Evolutionary conservation across 2,888 invertebrate species (phyloP).

Genomic region (Oligia latruncula): DNA sequence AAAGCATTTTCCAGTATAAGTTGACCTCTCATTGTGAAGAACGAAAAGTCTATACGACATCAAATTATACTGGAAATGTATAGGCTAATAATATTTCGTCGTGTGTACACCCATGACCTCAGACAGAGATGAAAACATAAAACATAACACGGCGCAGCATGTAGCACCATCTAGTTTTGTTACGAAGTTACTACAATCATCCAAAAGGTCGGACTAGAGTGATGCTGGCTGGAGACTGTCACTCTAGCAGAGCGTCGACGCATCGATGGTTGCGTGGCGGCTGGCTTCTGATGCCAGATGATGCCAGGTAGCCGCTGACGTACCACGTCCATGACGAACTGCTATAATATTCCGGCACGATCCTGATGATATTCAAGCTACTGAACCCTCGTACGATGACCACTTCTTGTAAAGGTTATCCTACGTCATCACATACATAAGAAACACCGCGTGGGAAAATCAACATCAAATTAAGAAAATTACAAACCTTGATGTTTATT

Average conservation of each 20-base stretch:
- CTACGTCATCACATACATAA: not conserved
- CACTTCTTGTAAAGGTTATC: not conserved
- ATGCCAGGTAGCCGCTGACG: not conserved
- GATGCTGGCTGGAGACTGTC: not conserved
- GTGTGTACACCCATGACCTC: not conserved
- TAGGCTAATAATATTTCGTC: not conserved
- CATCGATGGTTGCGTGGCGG: not conserved
- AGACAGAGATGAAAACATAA: not conserved
- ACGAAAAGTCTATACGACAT: not conserved
- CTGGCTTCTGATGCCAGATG: not conserved
- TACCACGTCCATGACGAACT: not conserved
- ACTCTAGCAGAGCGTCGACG: not conserved
- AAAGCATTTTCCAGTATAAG: too few relatives aligned
- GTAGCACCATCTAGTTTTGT: not conserved
- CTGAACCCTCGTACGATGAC: not conserved
- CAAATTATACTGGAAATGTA: not conserved
- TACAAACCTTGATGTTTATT: conserved; percentile 8
- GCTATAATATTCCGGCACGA: not conserved
- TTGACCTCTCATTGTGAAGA: not conserved
- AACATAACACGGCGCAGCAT: not conserved
- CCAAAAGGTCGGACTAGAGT: not conserved
- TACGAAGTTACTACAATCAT: not conserved
- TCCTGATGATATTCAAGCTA: not conserved
- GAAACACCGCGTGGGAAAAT: not conserved
- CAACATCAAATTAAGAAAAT: conserved; percentile 17